phyloP scores from a whole-genome alignment of 92 coral and sea anemone genomes.

The Epizoanthus scotinus region DNA sequence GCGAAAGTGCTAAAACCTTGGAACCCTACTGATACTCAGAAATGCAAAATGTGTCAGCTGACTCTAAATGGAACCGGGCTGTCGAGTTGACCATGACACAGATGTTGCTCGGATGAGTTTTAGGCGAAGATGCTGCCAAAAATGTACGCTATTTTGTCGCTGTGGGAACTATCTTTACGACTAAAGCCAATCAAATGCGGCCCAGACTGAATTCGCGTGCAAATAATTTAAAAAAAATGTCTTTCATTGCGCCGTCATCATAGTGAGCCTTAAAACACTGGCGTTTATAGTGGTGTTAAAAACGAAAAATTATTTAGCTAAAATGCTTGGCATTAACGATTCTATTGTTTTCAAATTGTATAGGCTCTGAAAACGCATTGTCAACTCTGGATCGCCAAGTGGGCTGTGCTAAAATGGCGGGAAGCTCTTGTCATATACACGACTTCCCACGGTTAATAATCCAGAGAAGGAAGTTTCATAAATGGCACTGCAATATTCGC shows the following conservation, averaged over 20 bases:
- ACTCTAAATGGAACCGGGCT: too few relatives aligned
- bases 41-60: too few relatives aligned
- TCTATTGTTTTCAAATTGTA: conserved; percentile 24
- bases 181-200: neutral
- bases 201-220: neutral
- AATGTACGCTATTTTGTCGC: neutral
- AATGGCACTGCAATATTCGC: too few relatives aligned
- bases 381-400: neutral
- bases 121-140: neutral
- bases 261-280: neutral
- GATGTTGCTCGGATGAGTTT: too few relatives aligned
- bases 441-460: too few relatives aligned
- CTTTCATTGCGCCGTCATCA: conserved; percentile 14
- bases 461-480: too few relatives aligned
- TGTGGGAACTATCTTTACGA: neutral
- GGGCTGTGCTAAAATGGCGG: too few relatives aligned
- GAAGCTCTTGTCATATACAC: too few relatives aligned
- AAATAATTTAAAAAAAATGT: neutral
- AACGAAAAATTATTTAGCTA: conserved; percentile 3
- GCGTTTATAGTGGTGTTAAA: conserved; percentile 22
- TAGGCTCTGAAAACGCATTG: neutral
- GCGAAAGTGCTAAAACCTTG: too few relatives aligned
- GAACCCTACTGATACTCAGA: too few relatives aligned
- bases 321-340: neutral
- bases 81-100: too few relatives aligned